Conservation (phyloP, 2,797 vertebrate genomes). For the Linurgus olivaceus region DNA sequence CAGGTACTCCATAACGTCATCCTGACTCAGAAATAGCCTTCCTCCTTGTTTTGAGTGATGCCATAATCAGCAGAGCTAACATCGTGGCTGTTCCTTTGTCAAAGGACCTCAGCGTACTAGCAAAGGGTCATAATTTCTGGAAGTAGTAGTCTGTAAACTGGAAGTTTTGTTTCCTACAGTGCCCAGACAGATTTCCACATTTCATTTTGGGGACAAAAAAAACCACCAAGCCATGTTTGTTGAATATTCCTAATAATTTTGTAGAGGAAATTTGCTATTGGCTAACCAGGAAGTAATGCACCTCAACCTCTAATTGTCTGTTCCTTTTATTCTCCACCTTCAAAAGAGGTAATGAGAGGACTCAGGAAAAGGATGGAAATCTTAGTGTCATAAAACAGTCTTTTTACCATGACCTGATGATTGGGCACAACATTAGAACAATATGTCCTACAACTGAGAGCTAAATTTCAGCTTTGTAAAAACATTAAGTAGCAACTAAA, state of each 20-base stretch:
- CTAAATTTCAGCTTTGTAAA: not conserved
- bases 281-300: not conserved
- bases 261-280: not conserved
- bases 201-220: not conserved
- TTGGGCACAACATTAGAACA: not conserved
- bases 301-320: not conserved
- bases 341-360: not conserved
- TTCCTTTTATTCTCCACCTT: not conserved
- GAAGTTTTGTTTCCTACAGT: not conserved
- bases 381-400: not conserved
- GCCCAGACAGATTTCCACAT: not conserved
- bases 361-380: not conserved
- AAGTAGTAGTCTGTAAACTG: not conserved
- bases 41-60: not conserved
- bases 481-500: not conserved
- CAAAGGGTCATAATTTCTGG: not conserved
- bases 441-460: not conserved
- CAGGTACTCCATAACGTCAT: not conserved
- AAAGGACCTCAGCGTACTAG: not conserved
- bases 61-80: not conserved
- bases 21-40: not conserved
- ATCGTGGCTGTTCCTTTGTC: not conserved
- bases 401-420: not conserved
- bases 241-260: not conserved
- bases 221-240: fast-evolving